Conservation (phyloP, 2,888 invertebrate genomes). For the Leucophenga maculata region DNA sequence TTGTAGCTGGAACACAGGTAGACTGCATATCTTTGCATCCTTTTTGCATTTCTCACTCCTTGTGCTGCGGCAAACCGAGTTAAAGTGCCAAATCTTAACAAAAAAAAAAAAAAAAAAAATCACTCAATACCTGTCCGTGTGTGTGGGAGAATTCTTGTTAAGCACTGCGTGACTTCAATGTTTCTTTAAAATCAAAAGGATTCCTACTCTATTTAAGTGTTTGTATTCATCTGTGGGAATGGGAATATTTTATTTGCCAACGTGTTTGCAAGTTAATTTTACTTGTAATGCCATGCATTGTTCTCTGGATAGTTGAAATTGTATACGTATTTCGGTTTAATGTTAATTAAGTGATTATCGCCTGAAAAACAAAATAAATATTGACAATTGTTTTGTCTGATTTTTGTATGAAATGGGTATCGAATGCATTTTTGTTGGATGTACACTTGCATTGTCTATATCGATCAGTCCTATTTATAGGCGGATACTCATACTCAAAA, state of each 20-base stretch:
- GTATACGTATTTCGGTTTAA: slow-evolving; percentile 17
- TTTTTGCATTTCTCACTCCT: slow-evolving; percentile 16
- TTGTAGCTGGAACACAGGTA: slow-evolving; percentile 1
- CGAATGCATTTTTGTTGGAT: no score
- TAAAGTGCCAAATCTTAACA: slow-evolving; percentile 38
- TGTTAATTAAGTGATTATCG: slow-evolving; percentile 25
- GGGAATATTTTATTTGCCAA: neutral
- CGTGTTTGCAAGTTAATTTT: slow-evolving; percentile 19
- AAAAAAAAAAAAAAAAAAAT: neutral
- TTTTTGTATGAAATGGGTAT: neutral
- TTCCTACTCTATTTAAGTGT: slow-evolving; percentile 46
- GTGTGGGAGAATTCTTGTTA: slow-evolving; percentile 60
- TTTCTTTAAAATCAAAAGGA: slow-evolving; percentile 45
- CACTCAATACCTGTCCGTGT: slow-evolving; percentile 20
- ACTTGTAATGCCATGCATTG: neutral
- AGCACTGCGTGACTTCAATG: slow-evolving; percentile 60
- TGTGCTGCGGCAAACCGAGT: slow-evolving; percentile 27
- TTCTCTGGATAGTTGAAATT: slow-evolving; percentile 5
- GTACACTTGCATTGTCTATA: no score
- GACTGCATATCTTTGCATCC: slow-evolving; percentile 8
- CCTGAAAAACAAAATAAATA: slow-evolving; percentile 2
- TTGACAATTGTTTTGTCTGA: no score
- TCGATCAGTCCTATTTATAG: no score
- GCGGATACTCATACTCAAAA: no score
- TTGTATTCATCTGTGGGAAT: slow-evolving; percentile 9